Conservation (phyloP, 35 echinoderm and acorn worm genomes). For the Patiria miniata region DNA sequence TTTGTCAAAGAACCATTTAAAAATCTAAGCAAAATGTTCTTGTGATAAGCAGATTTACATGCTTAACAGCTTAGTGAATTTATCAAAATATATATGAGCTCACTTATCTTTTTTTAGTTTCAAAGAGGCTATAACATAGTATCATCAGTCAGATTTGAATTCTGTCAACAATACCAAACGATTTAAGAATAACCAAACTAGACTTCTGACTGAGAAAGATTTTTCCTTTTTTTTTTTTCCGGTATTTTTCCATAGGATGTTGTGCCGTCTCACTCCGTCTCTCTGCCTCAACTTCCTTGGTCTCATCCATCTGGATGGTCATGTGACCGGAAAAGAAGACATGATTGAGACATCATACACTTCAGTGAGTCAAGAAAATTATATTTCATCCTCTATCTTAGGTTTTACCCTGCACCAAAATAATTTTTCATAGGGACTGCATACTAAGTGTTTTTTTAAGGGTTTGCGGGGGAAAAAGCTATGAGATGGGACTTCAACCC, state of each 20-base stretch:
- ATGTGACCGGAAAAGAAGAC: conserved; percentile 76
- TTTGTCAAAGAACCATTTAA: no score
- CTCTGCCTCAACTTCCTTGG: conserved; percentile 97
- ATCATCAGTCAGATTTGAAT: no score
- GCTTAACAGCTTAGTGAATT: no score
- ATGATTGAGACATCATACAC: conserved; percentile 92
- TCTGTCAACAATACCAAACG: no score
- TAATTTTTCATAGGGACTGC: background rate
- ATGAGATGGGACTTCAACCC: no score
- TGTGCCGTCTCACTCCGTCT: conserved; percentile 93
- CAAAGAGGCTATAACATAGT: no score
- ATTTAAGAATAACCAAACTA: no score
- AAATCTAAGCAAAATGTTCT: no score
- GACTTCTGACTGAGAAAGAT: background rate
- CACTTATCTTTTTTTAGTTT: no score
- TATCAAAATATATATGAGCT: no score
- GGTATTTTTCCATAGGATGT: conserved; percentile 66
- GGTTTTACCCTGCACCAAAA: background rate
- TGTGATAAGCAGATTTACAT: no score
- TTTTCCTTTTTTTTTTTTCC: background rate
- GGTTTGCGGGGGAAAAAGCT: background rate
- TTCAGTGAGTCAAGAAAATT: conserved; percentile 63
- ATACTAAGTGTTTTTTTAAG: background rate
- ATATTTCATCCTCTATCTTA: background rate
- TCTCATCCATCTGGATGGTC: conserved; percentile 91